These are phyloP conservation scores for Toxotes chatareus DNA, from an alignment of 2,113 vertebrate species.

Conservation along the genomic window DNA sequence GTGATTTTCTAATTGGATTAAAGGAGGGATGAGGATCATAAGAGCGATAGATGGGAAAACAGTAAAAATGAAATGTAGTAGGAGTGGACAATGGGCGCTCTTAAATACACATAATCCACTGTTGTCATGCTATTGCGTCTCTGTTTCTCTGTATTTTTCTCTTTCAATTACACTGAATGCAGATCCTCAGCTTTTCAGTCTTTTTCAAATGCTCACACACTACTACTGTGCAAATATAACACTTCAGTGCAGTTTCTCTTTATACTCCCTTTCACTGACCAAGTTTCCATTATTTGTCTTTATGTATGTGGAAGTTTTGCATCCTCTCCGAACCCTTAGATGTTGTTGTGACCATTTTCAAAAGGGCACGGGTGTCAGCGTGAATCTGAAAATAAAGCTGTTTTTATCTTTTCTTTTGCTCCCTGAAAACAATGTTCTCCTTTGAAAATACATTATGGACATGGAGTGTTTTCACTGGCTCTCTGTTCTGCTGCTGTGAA, in stretches of 20 bases:
- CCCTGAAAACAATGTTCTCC: constrained; percentile 30
- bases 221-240: not conserved
- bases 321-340: not conserved
- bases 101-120: constrained; percentile 66
- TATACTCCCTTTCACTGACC: not conserved
- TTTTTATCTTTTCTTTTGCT: constrained; percentile 12
- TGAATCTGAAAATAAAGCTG: constrained; percentile 28
- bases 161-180: not conserved
- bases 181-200: not conserved
- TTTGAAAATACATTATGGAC: constrained; percentile 21
- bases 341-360: constrained; percentile 3
- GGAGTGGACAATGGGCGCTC: constrained; percentile 20
- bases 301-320: not conserved
- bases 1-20: constrained; percentile 64
- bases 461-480: not conserved
- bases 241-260: not conserved
- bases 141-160: constrained; percentile 1
- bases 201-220: not conserved
- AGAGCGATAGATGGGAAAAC: constrained; percentile 20
- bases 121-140: constrained; percentile 45
- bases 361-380: constrained; percentile 5
- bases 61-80: constrained; percentile 35
- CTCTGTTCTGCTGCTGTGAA: constrained; percentile 31
- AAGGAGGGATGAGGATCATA: constrained; percentile 52
- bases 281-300: not conserved